Percentiles rank a stretch among this genome's conserved stretches.
phyloP scores from a whole-genome alignment of 2,113 vertebrate species.

The Lepisosteus oculatus region DNA sequence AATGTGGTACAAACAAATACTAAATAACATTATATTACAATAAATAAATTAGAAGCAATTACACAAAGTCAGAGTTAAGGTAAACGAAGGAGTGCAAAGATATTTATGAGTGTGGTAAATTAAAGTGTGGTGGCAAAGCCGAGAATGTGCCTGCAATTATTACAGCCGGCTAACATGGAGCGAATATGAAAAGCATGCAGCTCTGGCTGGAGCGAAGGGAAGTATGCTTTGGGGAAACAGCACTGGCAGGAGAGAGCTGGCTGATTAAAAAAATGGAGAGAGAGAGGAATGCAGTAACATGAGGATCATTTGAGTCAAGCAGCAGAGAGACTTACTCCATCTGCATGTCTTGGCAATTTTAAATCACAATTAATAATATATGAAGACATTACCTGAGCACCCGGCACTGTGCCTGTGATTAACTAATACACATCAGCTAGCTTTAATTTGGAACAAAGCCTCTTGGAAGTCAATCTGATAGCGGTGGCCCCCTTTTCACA shows the following conservation, averaged over 20 bases:
- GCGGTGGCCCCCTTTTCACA: conserved; percentile 72
- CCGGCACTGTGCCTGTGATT: conserved; percentile 75
- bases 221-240: not conserved
- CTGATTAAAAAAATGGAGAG: not conserved
- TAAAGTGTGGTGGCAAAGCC: too few species aligned
- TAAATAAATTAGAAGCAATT: too few species aligned
- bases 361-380: conserved; percentile 75
- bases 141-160: too few species aligned
- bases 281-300: not conserved
- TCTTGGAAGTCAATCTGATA: conserved; percentile 78
- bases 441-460: conserved; percentile 84
- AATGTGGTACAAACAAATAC: too few species aligned
- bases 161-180: too few species aligned
- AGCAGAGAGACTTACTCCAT: conserved; percentile 66
- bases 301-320: conserved; percentile 47
- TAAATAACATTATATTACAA: too few species aligned
- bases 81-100: too few species aligned
- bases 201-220: not conserved
- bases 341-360: conserved; percentile 72
- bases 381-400: conserved; percentile 80
- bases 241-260: not conserved
- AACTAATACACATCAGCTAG: conserved; percentile 73
- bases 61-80: too few species aligned
- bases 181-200: too few species aligned
- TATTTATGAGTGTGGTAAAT: too few species aligned